Percentiles rank a stretch among this genome's conserved stretches.
These are phyloP conservation scores for Panthera tigris DNA, from an alignment of 2,113 vertebrate genomes.

Conservation along the genomic window DNA sequence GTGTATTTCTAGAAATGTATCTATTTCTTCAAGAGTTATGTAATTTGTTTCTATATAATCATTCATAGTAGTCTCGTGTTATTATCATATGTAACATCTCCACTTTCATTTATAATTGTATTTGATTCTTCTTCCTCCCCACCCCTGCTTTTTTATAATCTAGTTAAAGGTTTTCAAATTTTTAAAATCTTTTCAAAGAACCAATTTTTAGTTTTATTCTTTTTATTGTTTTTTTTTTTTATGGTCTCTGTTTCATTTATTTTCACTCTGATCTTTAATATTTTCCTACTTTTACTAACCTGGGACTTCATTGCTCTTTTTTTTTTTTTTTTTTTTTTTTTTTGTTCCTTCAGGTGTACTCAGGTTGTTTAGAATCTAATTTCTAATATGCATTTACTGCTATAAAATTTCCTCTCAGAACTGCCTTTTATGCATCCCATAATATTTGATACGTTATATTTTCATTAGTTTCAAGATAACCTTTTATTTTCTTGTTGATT, in stretches of 20 bases:
- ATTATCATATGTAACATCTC: background rate
- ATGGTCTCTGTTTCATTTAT: background rate
- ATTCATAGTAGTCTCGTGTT: background rate
- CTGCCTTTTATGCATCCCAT: background rate
- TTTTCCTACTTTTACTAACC: background rate
- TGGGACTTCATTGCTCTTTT: background rate
- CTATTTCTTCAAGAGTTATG: background rate
- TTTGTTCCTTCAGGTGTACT: background rate
- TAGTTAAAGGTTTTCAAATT: background rate
- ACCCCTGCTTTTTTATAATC: background rate
- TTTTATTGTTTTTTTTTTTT: background rate
- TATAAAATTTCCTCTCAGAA: background rate
- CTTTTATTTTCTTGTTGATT: background rate
- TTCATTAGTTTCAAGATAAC: background rate
- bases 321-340: background rate
- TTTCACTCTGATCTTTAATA: background rate
- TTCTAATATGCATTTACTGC: background rate
- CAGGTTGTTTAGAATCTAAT: background rate
- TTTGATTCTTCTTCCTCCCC: background rate
- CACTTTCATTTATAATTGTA: background rate
- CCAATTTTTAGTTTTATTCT: background rate
- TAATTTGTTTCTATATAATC: background rate
- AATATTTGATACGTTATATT: background rate
- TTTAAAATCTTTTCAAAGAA: background rate
- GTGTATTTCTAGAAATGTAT: background rate